phyloP scores from a whole-genome alignment of 2,797 vertebrate species.

The Propithecus deckenii region DNA sequence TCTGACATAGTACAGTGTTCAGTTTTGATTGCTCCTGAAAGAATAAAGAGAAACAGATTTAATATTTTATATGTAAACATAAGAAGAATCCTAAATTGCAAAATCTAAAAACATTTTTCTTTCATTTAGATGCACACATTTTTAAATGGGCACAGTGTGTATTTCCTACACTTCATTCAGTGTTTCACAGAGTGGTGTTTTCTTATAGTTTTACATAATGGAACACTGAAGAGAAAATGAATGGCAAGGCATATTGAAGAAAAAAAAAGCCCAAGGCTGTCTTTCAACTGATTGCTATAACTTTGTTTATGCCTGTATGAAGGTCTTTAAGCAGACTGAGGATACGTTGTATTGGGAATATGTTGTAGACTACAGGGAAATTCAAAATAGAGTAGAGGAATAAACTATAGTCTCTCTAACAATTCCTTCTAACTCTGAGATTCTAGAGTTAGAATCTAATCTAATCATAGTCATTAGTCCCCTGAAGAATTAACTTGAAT shows the following conservation, averaged over 20 bases:
- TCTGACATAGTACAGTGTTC: slow-evolving; percentile 87
- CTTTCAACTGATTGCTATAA: not conserved
- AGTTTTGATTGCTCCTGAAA: slow-evolving; percentile 86
- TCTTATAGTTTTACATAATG: not conserved
- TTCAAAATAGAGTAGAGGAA: not conserved
- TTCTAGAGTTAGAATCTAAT: not conserved
- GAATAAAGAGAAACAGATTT: slow-evolving; percentile 48
- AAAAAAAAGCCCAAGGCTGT: not conserved
- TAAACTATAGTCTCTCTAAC: not conserved
- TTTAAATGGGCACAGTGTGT: not conserved
- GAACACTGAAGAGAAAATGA: not conserved
- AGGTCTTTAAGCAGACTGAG: not conserved
- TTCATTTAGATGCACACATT: not conserved
- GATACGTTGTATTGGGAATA: not conserved
- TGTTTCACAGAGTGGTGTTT: not conserved
- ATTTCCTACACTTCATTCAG: not conserved
- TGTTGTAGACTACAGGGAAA: not conserved
- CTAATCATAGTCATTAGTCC: not conserved
- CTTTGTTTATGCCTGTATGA: not conserved
- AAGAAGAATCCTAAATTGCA: not conserved
- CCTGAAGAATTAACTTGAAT: slow-evolving; percentile 42
- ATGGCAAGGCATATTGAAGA: not conserved
- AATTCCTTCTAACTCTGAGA: not conserved
- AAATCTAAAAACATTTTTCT: not conserved
- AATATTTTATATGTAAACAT: slow-evolving; percentile 12